phyloP scores from a whole-genome alignment of 2,113 vertebrate species.

The Lepus europaeus region DNA sequence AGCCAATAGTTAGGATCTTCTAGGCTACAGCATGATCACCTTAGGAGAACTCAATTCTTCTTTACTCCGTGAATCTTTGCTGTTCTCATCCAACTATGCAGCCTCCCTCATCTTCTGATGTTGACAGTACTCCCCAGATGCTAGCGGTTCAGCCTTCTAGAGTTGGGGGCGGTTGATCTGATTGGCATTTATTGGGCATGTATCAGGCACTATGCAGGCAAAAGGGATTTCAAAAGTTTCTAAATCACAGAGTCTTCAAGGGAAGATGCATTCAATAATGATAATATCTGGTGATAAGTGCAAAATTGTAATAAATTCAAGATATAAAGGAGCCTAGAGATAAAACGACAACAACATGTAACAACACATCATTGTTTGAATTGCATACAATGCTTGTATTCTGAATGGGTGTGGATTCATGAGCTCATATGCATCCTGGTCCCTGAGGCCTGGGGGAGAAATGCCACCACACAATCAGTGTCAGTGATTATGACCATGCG shows the following conservation, averaged over 20 bases:
- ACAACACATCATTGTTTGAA: not conserved
- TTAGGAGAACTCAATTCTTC: constrained; percentile 21
- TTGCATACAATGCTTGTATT: not conserved
- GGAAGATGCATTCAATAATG: not conserved
- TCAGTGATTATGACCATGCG: not conserved
- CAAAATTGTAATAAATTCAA: not conserved
- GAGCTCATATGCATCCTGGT: not conserved
- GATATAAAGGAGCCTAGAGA: not conserved
- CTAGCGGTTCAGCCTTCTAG: not conserved
- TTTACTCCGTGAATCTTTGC: not conserved
- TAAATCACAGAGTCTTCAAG: not conserved
- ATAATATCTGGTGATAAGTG: not conserved
- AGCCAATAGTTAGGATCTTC: not conserved
- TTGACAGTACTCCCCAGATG: not conserved
- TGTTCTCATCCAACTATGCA: not conserved
- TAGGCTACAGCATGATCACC: not conserved
- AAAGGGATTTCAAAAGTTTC: not conserved
- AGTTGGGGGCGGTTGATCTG: not conserved
- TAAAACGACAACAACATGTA: too few species aligned
- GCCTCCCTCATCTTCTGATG: not conserved
- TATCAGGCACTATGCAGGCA: not conserved
- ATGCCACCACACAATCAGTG: not conserved
- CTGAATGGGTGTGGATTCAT: not conserved
- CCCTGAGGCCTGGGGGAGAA: not conserved
- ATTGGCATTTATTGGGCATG: not conserved